Base-by-base conservation (phyloP, 2,797 vertebrate genomes). In the Delichon dasypus region DNA sequence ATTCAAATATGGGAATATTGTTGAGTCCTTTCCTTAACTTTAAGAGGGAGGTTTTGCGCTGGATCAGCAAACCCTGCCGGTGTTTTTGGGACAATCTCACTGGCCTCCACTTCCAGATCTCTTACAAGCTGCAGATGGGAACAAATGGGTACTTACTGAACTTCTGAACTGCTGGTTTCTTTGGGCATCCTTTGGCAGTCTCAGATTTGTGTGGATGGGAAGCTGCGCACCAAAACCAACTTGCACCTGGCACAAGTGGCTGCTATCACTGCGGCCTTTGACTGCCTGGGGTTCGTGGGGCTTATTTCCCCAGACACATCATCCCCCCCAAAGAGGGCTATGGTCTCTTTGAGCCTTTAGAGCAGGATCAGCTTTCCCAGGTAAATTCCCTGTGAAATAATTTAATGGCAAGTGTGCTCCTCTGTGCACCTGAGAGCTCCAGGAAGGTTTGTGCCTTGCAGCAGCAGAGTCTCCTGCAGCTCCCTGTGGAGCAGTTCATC, bases 401-500 rank as follows among this genome's bases (percentile, higher is more conserved):
- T 68, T 86, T 72, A 92, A 55, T 51, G 42, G 72, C 72, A 54
- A 71, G n/a, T 29, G 54, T 18, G 0, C 48, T 54, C 53, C 77
- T 78, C 57, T 77, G 57, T 53, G 89, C 85, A 65, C 66, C 72
- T 32, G 82, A 48, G 91, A 81, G 92, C 89, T 92, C 62, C 34
- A 16, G 92, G 92, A 95, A 78, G 66, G 68, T 85, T 83, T 89
- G 78, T 89, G 86, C 86, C 90, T 85, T 91, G 77, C 57, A 79
- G 89, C 85, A 81, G 57, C 70, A 44, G 74, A 76, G 62, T 78
- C 70, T 93, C 44, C 87, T 76, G 77, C 48, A 74, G 94, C 92
- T 95, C 90, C 75, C 90, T 0, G 0, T 3, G 54, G 93, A 81
- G 61, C 72, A 29, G 64, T 89, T 61, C 2, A 1, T 87, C 86